A percentile compares a stretch with the other conserved stretches of the same genome.
phyloP scores from a whole-genome alignment of 2,113 vertebrate genomes.

The Scolopax mira region DNA sequence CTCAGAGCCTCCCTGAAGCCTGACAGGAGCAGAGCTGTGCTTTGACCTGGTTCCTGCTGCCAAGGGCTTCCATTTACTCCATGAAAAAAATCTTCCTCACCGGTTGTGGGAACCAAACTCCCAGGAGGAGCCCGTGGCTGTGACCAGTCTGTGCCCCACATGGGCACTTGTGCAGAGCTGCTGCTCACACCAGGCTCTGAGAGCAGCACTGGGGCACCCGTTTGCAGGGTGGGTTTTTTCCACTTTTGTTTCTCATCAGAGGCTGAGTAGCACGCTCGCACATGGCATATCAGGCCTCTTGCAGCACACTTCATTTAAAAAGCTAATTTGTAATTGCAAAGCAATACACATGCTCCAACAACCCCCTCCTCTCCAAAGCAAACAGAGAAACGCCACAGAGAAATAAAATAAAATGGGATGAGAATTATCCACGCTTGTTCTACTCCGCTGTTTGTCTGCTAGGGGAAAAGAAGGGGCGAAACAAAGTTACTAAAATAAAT shows the following conservation, averaged over 20 bases:
- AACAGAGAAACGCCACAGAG: conserved; percentile 49
- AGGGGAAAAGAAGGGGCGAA: conserved; percentile 3
- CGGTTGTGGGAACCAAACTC: background rate
- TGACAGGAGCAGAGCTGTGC: background rate
- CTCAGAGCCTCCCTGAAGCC: background rate
- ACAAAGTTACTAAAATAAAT: conserved; percentile 22
- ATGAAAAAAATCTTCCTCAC: background rate
- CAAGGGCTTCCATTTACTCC: conserved; percentile 1
- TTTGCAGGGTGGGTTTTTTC: background rate
- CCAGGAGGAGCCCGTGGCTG: background rate
- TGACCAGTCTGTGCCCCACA: background rate
- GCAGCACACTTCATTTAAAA: conserved; percentile 67
- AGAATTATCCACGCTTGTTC: conserved; percentile 52
- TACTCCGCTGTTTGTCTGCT: background rate
- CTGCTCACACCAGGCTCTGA: background rate
- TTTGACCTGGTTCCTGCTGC: conserved; percentile 33
- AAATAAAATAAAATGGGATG: conserved; percentile 53
- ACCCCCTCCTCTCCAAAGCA: conserved; percentile 58
- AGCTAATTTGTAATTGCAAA: conserved; percentile 68
- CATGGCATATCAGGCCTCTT: conserved; percentile 40
- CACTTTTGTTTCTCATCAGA: conserved; percentile 15
- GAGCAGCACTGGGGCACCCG: background rate
- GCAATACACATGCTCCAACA: conserved; percentile 55
- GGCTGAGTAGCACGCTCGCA: background rate
- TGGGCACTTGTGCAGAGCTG: background rate